phyloP scores from a whole-genome alignment of 2,888 invertebrate species.

The Lepetodrilus schrolli region DNA sequence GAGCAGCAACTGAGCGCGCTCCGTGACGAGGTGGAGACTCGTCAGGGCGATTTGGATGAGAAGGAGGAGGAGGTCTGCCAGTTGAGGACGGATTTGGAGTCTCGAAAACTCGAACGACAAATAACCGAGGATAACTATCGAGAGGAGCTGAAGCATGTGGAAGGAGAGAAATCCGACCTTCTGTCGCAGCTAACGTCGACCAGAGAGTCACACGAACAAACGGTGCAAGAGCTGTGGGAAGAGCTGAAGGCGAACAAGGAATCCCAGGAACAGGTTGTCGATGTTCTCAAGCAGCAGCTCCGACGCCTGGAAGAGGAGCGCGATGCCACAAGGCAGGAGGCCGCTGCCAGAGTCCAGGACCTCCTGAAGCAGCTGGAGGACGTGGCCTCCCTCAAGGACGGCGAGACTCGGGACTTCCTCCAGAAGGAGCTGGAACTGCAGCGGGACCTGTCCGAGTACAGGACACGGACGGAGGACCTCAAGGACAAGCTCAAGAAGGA shows the following conservation, averaged over 20 bases:
- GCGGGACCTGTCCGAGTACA: not conserved
- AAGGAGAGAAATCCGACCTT: not conserved
- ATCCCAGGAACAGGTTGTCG: not conserved
- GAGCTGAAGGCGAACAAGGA: not conserved
- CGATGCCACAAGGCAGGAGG: not conserved
- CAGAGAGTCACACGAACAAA: not conserved
- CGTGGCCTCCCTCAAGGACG: slow-evolving; percentile 28
- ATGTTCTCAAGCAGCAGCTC: not conserved
- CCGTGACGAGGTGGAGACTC: not conserved
- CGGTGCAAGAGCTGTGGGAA: not conserved
- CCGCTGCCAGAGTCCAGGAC: not conserved
- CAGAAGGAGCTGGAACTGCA: slow-evolving; percentile 1
- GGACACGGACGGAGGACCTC: slow-evolving; percentile 19
- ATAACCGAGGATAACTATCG: not conserved
- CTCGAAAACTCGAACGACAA: not conserved
- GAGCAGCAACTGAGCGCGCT: not conserved
- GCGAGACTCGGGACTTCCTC: slow-evolving; percentile 18
- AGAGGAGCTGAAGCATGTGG: not conserved
- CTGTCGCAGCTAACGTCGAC: not conserved
- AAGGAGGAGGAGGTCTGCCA: not conserved
- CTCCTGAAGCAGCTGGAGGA: slow-evolving; percentile 16
- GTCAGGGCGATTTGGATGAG: not conserved
- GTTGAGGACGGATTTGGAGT: not conserved
- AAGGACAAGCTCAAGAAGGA: slow-evolving; percentile 40
- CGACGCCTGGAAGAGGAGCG: not conserved